These are phyloP conservation scores for Drosophila phalerata DNA, from an alignment of 2,888 invertebrate genomes.

Conservation along the genomic window DNA sequence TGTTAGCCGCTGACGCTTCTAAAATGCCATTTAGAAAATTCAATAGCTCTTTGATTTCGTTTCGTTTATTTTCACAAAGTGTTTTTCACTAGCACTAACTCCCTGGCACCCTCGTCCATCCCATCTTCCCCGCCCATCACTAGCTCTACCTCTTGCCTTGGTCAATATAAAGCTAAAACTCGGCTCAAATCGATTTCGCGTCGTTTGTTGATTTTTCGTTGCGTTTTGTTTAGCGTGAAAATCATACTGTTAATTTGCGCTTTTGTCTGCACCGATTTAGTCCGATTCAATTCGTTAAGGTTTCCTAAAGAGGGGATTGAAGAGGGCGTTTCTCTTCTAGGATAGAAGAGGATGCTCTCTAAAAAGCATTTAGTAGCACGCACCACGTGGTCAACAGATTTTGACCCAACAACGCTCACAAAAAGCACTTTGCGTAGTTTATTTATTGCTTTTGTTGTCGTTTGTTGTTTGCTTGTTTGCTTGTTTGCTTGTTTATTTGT, in stretches of 20 bases:
- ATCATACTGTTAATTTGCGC: conserved; percentile 82
- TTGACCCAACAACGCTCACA: conserved; percentile 11
- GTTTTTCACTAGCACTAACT: conserved; percentile 48
- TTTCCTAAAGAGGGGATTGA: conserved; percentile 11
- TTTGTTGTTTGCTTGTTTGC: conserved; percentile 27
- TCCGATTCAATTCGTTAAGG: conserved; percentile 35
- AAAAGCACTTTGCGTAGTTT: conserved; percentile 67
- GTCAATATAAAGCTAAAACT: conserved; percentile 33
- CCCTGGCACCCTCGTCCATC: not conserved
- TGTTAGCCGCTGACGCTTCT: conserved; percentile 64
- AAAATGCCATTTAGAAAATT: conserved; percentile 80
- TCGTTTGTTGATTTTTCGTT: conserved; percentile 75
- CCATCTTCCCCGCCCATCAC: not conserved
- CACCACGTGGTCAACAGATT: conserved; percentile 38
- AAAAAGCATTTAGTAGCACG: conserved; percentile 24
- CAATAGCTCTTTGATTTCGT: conserved; percentile 81
- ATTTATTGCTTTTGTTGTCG: conserved; percentile 18
- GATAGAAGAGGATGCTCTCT: conserved; percentile 8
- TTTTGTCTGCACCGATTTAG: conserved; percentile 70
- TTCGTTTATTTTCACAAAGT: conserved; percentile 80
- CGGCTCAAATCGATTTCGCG: conserved; percentile 73
- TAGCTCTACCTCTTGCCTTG: conserved; percentile 26
- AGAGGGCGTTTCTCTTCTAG: not conserved
- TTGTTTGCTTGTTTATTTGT: conserved; percentile 42
- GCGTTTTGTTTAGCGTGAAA: conserved; percentile 79